Conservation (phyloP, 2,888 invertebrate genomes). For the Achlya flavicornis region DNA sequence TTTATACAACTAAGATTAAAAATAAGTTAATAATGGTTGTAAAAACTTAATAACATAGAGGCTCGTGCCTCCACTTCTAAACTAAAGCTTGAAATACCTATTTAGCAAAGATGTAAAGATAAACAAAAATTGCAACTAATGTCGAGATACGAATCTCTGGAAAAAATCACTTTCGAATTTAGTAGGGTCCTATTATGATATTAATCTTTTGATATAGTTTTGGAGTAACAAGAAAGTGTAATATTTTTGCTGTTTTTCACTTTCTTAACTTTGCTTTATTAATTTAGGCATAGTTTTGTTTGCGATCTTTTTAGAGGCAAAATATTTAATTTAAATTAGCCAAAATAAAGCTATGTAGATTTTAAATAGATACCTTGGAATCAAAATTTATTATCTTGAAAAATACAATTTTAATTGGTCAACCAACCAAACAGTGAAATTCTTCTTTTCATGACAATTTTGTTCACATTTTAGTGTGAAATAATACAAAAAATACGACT, state of each 20-base stretch:
- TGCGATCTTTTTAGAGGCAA: no score
- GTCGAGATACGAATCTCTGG: background rate
- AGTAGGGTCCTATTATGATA: conserved; percentile 2
- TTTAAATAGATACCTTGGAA: no score
- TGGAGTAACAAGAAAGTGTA: background rate
- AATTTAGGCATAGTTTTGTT: no score
- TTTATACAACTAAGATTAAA: background rate
- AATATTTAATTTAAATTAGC: no score
- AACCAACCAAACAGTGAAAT: no score
- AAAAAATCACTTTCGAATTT: background rate
- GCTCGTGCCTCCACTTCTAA: conserved; percentile 38
- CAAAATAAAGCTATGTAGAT: no score
- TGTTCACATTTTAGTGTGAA: no score
- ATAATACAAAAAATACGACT: background rate
- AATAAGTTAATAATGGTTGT: background rate
- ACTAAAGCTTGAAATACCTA: conserved; percentile 11
- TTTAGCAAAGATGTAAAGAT: background rate
- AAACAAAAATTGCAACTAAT: conserved; percentile 9
- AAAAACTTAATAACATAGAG: background rate
- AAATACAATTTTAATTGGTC: no score
- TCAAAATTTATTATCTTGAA: no score
- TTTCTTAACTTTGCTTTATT: background rate
- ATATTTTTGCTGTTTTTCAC: background rate
- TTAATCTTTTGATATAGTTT: background rate
- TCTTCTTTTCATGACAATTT: no score